Evolutionary conservation across 2,797 vertebrate genomes (phyloP).

Genomic region (Cynodonichthys magdalenae): DNA sequence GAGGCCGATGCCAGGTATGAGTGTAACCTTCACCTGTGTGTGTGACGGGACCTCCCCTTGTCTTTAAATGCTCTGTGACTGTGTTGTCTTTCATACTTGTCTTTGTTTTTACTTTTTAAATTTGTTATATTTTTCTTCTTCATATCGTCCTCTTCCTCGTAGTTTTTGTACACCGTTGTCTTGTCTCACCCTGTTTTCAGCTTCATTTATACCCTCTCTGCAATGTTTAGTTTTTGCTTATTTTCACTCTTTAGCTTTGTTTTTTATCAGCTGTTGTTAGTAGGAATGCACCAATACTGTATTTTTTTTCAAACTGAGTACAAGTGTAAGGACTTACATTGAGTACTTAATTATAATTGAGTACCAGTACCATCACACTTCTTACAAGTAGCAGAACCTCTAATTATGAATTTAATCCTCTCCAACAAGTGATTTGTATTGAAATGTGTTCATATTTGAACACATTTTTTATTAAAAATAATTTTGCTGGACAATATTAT

Average conservation of each 20-base stretch:
- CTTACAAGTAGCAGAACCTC: too few species aligned
- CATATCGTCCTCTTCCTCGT: not conserved
- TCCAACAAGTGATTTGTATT: too few species aligned
- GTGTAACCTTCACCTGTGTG: constrained; percentile 23
- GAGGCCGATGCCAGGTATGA: constrained; percentile 97
- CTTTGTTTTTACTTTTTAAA: constrained; percentile 2
- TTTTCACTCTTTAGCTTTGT: not conserved
- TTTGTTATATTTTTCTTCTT: constrained; percentile 14
- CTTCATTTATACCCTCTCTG: constrained; percentile 2
- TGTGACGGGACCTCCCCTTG: constrained; percentile 23
- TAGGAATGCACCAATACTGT: too few species aligned
- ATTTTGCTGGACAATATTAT: too few species aligned
- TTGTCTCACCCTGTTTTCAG: constrained; percentile 7
- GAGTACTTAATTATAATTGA: too few species aligned
- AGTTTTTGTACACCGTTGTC: constrained; percentile 3
- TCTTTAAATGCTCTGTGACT: constrained; percentile 29
- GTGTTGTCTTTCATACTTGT: constrained; percentile 4
- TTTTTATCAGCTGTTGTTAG: not conserved
- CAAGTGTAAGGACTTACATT: too few species aligned
- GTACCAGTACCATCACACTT: too few species aligned
- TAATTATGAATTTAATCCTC: too few species aligned
- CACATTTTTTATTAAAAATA: too few species aligned
- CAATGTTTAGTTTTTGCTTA: not conserved
- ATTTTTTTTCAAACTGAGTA: too few species aligned
- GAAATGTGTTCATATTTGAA: too few species aligned